Percentiles rank a stretch among this genome's conserved stretches.
Evolutionary conservation across 2,888 invertebrate genomes (phyloP).

Genomic region (Pyrrhia umbra): DNA sequence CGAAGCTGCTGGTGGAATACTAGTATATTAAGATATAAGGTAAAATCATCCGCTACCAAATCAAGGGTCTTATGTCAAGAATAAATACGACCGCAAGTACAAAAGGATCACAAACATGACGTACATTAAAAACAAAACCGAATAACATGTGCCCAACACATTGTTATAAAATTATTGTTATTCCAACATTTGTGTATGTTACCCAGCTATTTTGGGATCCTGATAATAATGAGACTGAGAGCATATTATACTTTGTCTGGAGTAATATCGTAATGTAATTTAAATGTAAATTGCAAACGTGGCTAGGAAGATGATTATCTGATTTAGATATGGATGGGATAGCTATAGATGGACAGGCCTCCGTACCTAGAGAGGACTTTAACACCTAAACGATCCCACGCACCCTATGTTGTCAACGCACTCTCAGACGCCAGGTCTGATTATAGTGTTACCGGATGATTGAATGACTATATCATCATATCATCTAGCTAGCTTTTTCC

Average conservation of each 20-base stretch:
- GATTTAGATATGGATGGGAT: too few species aligned
- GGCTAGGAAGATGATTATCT: not conserved
- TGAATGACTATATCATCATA: too few species aligned
- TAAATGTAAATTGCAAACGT: not conserved
- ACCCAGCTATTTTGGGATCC: slow-evolving; percentile 34
- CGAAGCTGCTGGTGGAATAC: too few species aligned
- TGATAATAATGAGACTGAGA: slow-evolving; percentile 45
- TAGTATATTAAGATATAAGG: too few species aligned
- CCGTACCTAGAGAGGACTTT: too few species aligned
- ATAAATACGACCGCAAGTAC: slow-evolving; percentile 14
- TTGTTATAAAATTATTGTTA: slow-evolving; percentile 56
- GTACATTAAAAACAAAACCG: slow-evolving; percentile 34
- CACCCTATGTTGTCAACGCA: too few species aligned
- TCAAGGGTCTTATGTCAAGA: not conserved
- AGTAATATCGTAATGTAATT: slow-evolving; percentile 14
- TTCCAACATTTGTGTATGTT: slow-evolving; percentile 43
- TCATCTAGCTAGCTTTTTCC: too few species aligned
- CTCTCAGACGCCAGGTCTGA: too few species aligned
- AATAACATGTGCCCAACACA: slow-evolving; percentile 45
- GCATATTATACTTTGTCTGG: slow-evolving; percentile 8
- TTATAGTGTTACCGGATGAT: too few species aligned
- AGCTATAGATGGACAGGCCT: too few species aligned
- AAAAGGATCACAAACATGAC: slow-evolving; percentile 46
- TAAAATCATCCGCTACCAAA: not conserved
- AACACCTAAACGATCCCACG: too few species aligned